Percentiles rank a stretch among this genome's conserved stretches.
phyloP scores from a whole-genome alignment of 2,888 invertebrate species.

The Lasioglossum calceatum region DNA sequence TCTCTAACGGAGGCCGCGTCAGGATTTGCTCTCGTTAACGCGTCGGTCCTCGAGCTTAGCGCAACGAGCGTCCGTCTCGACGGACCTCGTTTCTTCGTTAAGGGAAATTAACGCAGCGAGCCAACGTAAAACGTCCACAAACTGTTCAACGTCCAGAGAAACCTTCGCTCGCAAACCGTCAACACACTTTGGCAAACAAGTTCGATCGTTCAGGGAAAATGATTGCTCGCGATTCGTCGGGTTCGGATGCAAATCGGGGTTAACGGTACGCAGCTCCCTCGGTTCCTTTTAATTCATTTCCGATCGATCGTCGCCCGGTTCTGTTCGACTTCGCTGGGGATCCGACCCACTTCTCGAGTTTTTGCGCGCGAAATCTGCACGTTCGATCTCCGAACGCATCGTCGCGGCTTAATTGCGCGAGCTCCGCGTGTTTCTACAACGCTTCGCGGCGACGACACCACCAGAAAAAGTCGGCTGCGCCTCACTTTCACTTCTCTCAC shows the following conservation, averaged over 20 bases:
- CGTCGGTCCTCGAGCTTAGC: constrained; percentile 30
- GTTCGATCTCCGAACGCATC: constrained; percentile 67
- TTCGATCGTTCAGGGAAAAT: not conserved
- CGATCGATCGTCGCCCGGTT: constrained; percentile 12
- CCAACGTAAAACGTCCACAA: not conserved
- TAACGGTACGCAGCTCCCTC: not conserved
- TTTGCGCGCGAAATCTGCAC: constrained; percentile 64
- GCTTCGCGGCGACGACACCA: not conserved
- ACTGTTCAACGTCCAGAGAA: not conserved
- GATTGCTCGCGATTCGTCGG: not conserved
- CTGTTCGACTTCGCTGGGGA: not conserved
- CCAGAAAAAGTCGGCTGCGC: constrained; percentile 33
- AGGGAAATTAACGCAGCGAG: constrained; percentile 44
- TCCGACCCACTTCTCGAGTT: constrained; percentile 70
- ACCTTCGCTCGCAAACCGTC: not conserved
- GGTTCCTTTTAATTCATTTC: constrained; percentile 1
- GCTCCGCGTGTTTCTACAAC: not conserved
- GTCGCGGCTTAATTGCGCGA: constrained; percentile 66
- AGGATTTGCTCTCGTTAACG: constrained; percentile 48
- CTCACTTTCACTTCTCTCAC: constrained; percentile 62
- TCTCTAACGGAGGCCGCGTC: not conserved
- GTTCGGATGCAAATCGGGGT: constrained; percentile 16
- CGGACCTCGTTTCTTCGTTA: constrained; percentile 46
- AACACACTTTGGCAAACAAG: not conserved
- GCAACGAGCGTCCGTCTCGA: constrained; percentile 27